phyloP scores from a whole-genome alignment of 1,140 invertebrate species.

The Dendrolimus kikuchii region DNA sequence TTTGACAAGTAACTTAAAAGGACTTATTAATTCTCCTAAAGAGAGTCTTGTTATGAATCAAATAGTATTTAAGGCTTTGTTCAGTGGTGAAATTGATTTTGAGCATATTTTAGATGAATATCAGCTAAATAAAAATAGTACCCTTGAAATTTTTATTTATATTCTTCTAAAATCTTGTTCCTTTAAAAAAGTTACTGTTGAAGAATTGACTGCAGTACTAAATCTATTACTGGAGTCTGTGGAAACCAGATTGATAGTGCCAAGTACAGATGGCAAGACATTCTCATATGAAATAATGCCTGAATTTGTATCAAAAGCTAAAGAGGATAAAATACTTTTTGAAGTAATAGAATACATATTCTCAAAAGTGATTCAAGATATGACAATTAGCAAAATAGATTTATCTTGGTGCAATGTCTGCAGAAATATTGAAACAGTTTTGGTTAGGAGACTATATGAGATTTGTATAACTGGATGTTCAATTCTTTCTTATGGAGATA shows the following conservation, averaged over 20 bases:
- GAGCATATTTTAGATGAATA: slow-evolving; percentile 40
- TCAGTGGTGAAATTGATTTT: slow-evolving; percentile 38
- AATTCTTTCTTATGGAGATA: slow-evolving; percentile 39
- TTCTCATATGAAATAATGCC: slow-evolving; percentile 43
- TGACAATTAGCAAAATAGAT: slow-evolving; percentile 29
- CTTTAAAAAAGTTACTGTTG: slow-evolving; percentile 30
- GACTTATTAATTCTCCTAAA: slow-evolving; percentile 32
- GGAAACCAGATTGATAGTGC: slow-evolving; percentile 40
- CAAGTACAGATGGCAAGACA: slow-evolving; percentile 23
- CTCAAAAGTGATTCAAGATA: slow-evolving; percentile 46
- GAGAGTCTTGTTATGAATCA: slow-evolving; percentile 41
- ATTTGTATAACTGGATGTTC: slow-evolving; percentile 53
- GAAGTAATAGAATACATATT: slow-evolving; percentile 58
- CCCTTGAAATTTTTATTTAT: slow-evolving; percentile 41
- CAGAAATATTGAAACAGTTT: slow-evolving; percentile 32
- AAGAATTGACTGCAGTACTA: slow-evolving; percentile 33
- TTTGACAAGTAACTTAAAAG: slow-evolving; percentile 41
- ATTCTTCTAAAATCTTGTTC: slow-evolving; percentile 49
- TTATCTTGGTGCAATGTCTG: slow-evolving; percentile 63
- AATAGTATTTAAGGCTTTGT: slow-evolving; percentile 42
- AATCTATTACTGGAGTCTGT: slow-evolving; percentile 47
- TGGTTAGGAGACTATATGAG: slow-evolving; percentile 50
- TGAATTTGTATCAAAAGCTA: slow-evolving; percentile 45
- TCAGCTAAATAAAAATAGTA: slow-evolving; percentile 38
- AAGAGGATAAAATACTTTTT: slow-evolving; percentile 53